phyloP scores from a whole-genome alignment of 2,113 vertebrate genomes.

The Cynocephalus volans region DNA sequence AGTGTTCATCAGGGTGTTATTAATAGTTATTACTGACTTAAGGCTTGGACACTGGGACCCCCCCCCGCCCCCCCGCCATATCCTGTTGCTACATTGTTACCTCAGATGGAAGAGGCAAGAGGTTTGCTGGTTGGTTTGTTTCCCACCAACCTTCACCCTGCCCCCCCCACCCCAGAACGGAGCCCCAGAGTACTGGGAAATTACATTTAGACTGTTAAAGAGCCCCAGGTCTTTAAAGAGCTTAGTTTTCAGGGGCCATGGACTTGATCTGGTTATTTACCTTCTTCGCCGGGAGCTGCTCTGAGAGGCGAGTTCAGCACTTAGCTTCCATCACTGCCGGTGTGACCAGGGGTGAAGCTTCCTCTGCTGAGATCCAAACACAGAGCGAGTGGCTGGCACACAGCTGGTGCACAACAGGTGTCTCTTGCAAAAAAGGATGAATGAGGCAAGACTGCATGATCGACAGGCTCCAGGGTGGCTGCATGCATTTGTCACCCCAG shows the following conservation, averaged over 20 bases:
- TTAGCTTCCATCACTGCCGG: accelerated
- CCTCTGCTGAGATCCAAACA: background rate
- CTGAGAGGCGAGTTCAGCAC: no score
- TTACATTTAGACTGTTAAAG: no score
- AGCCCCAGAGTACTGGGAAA: background rate
- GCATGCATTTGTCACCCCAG: background rate
- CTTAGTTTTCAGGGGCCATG: background rate
- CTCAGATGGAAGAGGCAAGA: background rate
- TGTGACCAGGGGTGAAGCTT: no score
- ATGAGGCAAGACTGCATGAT: accelerated
- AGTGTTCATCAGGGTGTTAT: background rate
- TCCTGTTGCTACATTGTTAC: accelerated
- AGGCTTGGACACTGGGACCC: background rate
- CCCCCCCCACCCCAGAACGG: accelerated
- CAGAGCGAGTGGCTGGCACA: background rate
- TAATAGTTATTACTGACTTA: background rate
- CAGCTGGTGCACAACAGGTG: accelerated
- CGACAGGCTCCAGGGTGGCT: no score
- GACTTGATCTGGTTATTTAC: no score
- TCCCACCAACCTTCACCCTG: no score
- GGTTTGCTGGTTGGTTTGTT: no score
- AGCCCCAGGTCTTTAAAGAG: background rate
- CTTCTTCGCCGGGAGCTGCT: accelerated
- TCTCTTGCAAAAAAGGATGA: background rate
- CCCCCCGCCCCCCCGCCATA: no score